Evolutionary conservation across 1,140 invertebrate species (phyloP), one percentile per base, ranked within the genome.

Genomic region (Micrasema longulum): DNA sequence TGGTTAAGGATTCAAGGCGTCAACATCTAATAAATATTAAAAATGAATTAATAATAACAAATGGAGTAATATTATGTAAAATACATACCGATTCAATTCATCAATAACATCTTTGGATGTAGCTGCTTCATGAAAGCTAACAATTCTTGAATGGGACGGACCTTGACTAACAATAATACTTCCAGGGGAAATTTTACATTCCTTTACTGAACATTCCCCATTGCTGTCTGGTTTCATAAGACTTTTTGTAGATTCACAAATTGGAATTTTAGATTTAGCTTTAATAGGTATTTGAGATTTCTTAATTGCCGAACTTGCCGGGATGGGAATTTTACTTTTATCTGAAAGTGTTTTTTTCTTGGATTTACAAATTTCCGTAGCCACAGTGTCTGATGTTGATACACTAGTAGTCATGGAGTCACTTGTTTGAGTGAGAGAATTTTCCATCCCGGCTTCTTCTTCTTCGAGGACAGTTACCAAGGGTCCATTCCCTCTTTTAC

Each of bases 91-190:
- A 79, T 92, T 91, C 26, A 92, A 80, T 78, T 92, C 90, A 73
- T 91, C 90, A 70, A 92, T 92, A n/a, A 92, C 89, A 77, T 92
- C 90, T 78, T 91, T 92, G 23, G 90, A 91, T 31, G 90, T 91
- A 4, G 90, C 90, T 47, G 88, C 84, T 77, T 91, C 90, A 76
- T 91, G 90, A 78, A 91, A 91, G 81, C 89, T 90, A 36, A 90
- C 76, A 1, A 83, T 82, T 70, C 85, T 73, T 57, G 71, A 73
- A 72, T 83, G 80, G 1, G 82, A 81, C 0, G 82, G 81, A 9
- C 82, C 82, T 63, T 83, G 80, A 31, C 81, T 82, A 14, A 84
- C 81, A 16, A 74, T 73, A 5, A 74, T 68, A 45, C 66, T 73
- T 50, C 66, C 71, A 2, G 62, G 38, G 16, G 55, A 45, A 31